Base-by-base conservation (phyloP, 2,113 vertebrate genomes). In the Vireo altiloquus region DNA sequence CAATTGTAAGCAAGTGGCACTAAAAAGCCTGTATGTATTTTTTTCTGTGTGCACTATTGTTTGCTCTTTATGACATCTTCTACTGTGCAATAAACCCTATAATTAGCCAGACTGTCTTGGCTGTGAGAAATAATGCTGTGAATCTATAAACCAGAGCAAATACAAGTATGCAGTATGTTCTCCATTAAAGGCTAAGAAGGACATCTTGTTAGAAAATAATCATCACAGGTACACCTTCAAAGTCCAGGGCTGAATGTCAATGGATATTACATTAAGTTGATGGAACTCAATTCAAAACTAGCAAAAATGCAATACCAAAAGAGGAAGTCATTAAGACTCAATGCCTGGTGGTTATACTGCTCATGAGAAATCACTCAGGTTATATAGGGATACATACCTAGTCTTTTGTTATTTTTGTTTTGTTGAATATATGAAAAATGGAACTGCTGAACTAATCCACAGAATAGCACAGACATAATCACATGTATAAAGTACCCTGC, bases 311-410 rank as follows among this genome's bases (percentile, higher is more conserved):
- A 13, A 49, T 85, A 89, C 14, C 44, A 27, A 28, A 82, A 72
- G 40, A 92, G 11, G n/a, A 91, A 60, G 30, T 94, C 77, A 94
- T 94, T 92, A 96, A 76, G 40, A 81, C 49, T 18, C n/a, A 92
- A 87, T 90, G 46, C 11, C 40, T 6, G 10, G 37, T 70, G 44
- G 20, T 88, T 95, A 59, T 30, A 86, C n/a, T 47, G 50, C 28
- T 82, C 50, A 22, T 86, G 35, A 92, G 47, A 93, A 91, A 82
- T 92, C 59, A 93, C 37, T 84, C 17, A 59, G 17, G 3, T 70
- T 75, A 7, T 64, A 60, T 37, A n/a, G 49, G 71, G 35, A 85
- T 46, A 22, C 35, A 22, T 69, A 77, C 10, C 39, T 54, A 70
- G 28, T 61, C 39, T 35, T 42, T 74, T 35, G 17, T 60, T 82